Conservation (phyloP, 2,797 vertebrate species). For the Sebastes kiyomatsui region DNA sequence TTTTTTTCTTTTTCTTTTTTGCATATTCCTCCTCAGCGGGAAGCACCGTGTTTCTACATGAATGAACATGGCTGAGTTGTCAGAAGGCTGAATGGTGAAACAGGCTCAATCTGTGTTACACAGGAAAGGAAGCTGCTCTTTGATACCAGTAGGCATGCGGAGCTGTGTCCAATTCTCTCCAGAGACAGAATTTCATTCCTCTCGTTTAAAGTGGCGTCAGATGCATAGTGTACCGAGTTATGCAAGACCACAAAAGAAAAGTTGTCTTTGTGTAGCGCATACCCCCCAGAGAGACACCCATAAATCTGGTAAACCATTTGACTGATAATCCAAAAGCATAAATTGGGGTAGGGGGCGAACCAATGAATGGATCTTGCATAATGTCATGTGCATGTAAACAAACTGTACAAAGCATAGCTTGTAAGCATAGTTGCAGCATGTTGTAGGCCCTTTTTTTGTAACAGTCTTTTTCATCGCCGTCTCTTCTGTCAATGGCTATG, state of each 20-base stretch:
- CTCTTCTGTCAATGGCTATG: constrained; percentile 58
- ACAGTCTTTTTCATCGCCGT: constrained; percentile 66
- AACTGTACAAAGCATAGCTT: constrained; percentile 66
- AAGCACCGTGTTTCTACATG: constrained; percentile 76
- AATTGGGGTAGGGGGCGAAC: background rate
- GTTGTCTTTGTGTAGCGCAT: constrained; percentile 11
- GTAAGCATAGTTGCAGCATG: constrained; percentile 74
- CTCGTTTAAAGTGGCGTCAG: constrained; percentile 55
- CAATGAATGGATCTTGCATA: constrained; percentile 64
- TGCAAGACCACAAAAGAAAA: constrained; percentile 31
- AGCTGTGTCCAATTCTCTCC: constrained; percentile 51
- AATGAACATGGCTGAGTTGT: constrained; percentile 74
- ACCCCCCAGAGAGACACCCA: constrained; percentile 4
- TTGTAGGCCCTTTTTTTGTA: constrained; percentile 61
- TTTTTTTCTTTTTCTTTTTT: background rate
- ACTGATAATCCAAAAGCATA: constrained; percentile 23
- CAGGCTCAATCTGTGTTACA: constrained; percentile 53
- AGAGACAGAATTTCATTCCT: constrained; percentile 40
- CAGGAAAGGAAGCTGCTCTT: constrained; percentile 52
- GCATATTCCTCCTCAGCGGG: constrained; percentile 68
- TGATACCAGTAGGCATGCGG: constrained; percentile 52
- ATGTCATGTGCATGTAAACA: constrained; percentile 72
- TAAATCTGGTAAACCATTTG: constrained; percentile 25
- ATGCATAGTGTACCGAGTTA: constrained; percentile 62
- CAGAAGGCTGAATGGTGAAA: constrained; percentile 72